These are phyloP conservation scores for Bovichtus diacanthus DNA, from an alignment of 2,797 vertebrate species.

Conservation along the genomic window DNA sequence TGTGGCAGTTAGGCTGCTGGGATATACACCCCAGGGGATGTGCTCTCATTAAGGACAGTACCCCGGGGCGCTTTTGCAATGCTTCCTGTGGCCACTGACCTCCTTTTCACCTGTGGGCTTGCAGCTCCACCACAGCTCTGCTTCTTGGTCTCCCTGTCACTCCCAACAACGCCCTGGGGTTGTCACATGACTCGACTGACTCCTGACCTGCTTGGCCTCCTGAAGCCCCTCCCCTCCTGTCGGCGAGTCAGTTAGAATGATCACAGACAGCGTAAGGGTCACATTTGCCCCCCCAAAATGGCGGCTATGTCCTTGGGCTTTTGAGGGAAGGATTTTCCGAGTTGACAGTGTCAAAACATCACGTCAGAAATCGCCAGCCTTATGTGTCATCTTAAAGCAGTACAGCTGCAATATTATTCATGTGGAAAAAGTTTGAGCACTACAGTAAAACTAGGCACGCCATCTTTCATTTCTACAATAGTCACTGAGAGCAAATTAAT, in stretches of 20 bases:
- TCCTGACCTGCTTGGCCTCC: slow-evolving; percentile 86
- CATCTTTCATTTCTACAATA: slow-evolving; percentile 47
- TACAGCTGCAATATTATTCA: slow-evolving; percentile 59
- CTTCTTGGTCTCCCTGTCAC: slow-evolving; percentile 76
- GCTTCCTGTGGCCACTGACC: slow-evolving; percentile 95
- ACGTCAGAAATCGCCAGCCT: slow-evolving; percentile 70
- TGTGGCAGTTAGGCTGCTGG: slow-evolving; percentile 82
- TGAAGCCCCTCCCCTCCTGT: slow-evolving; percentile 78
- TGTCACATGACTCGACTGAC: slow-evolving; percentile 88
- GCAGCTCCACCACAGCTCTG: slow-evolving; percentile 81
- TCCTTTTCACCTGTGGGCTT: slow-evolving; percentile 91
- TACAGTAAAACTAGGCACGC: slow-evolving; percentile 31
- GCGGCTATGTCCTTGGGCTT: slow-evolving; percentile 71
- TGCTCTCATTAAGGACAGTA: slow-evolving; percentile 89
- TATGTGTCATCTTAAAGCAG: slow-evolving; percentile 77
- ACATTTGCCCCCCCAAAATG: slow-evolving; percentile 74
- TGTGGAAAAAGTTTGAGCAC: slow-evolving; percentile 60
- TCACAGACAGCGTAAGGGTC: slow-evolving; percentile 64
- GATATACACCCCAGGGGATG: slow-evolving; percentile 88
- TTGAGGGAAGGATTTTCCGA: slow-evolving; percentile 67
- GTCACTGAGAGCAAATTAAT: slow-evolving; percentile 62
- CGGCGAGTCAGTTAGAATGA: slow-evolving; percentile 64
- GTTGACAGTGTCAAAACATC: slow-evolving; percentile 80
- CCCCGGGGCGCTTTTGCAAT: slow-evolving; percentile 81
- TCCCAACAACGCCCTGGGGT: slow-evolving; percentile 79